Evolutionary conservation across 2,113 vertebrate genomes (phyloP).

Genomic region (Heterotis niloticus): DNA sequence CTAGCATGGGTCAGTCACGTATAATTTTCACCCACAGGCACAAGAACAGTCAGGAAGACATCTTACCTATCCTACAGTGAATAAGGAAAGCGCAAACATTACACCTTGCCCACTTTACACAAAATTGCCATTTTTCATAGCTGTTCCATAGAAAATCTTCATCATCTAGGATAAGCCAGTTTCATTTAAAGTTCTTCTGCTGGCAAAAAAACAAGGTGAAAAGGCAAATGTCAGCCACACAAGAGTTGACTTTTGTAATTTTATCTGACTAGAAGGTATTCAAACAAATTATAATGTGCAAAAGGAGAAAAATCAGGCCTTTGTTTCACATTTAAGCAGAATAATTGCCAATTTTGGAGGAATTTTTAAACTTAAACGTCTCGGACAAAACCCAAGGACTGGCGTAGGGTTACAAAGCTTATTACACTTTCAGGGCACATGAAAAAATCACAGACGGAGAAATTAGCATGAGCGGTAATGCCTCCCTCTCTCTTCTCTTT

Average conservation of each 20-base stretch:
- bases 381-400: not conserved
- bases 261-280: not conserved
- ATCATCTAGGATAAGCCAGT: not conserved
- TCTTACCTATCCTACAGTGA: too few relatives aligned
- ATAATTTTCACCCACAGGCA: too few relatives aligned
- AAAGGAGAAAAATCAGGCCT: not conserved
- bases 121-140: too few relatives aligned
- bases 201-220: not conserved
- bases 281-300: constrained; percentile 13
- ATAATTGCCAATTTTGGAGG: not conserved
- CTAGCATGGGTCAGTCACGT: too few relatives aligned
- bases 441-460: not conserved
- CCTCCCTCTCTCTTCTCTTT: constrained; percentile 19
- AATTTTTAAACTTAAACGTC: not conserved
- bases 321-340: not conserved
- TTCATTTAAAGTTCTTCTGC: too few relatives aligned
- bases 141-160: not conserved
- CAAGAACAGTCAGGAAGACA: too few relatives aligned
- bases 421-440: not conserved
- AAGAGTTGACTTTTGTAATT: too few relatives aligned
- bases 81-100: too few relatives aligned
- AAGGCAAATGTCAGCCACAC: too few relatives aligned
- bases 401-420: not conserved
- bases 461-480: constrained; percentile 35
- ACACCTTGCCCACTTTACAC: too few relatives aligned